These are phyloP conservation scores for Dufourea novaeangliae DNA, from an alignment of 1,140 invertebrate genomes.

Conservation along the genomic window DNA sequence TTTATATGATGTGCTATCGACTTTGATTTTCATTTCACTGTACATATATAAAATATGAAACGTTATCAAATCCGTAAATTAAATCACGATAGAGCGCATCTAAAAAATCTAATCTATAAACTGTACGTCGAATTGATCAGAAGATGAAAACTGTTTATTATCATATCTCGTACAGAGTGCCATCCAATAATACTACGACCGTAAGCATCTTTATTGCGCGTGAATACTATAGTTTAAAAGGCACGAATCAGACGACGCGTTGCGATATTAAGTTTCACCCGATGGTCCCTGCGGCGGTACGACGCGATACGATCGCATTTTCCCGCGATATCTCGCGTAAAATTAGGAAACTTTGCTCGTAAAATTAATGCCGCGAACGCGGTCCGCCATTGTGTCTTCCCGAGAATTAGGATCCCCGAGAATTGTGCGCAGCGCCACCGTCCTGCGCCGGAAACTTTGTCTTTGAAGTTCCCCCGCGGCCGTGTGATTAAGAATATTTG, in stretches of 20 bases:
- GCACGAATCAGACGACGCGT: background rate
- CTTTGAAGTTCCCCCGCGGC: conserved; percentile 10
- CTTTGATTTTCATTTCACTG: too few relatives aligned
- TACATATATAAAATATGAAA: too few relatives aligned
- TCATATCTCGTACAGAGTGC: background rate
- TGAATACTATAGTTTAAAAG: background rate
- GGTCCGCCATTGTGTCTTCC: conserved; percentile 26
- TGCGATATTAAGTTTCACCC: conserved; percentile 7
- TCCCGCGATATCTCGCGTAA: background rate
- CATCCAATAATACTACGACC: background rate
- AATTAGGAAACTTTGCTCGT: conserved; percentile 43
- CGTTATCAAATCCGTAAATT: too few relatives aligned
- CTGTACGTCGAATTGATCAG: too few relatives aligned
- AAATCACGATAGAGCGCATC: too few relatives aligned
- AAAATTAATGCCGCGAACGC: conserved; percentile 40
- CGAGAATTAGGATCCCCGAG: conserved; percentile 25
- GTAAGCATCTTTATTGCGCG: background rate
- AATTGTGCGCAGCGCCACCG: background rate
- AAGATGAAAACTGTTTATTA: too few relatives aligned
- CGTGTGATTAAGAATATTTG: conserved; percentile 16
- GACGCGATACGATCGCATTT: conserved; percentile 23
- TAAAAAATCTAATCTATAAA: too few relatives aligned
- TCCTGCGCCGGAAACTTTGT: background rate
- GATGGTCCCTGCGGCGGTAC: background rate
- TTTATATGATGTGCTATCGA: too few relatives aligned